Evolutionary conservation across 2,888 invertebrate species (phyloP), one percentile per base, ranked within the genome.

Genomic region (Pyrrhopygopsis socrates): DNA sequence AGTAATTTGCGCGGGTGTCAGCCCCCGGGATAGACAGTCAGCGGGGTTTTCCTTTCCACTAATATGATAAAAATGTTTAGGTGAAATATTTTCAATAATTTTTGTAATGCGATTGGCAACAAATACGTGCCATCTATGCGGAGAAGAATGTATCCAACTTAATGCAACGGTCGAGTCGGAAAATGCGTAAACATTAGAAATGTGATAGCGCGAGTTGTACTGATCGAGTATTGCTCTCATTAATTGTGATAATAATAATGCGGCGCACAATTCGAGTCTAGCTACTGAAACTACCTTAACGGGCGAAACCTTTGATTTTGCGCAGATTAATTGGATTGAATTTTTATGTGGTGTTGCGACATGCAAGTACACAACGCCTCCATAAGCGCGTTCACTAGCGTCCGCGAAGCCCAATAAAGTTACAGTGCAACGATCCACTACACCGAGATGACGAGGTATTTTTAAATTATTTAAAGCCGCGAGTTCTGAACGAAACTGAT

Each of bases 71-170:
- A 73, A 73, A 50, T 67, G 2, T 9, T 67, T 29, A 13, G 77
- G 9, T 0, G 65, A 15, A 6, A 77, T 5, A 30, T 45, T 30
- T n/a, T 41, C 24, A n/a, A 41, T 27, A 45, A 77, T 77, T 77
- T 77, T 77, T 1, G 77, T 73, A 30, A 73, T 30, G n/a, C 73
- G 73, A n/a, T 54, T 73, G 9, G 73, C 73, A 24, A 73, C 73
- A 20, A 73, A 73, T 2, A 54, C 54, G 11, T 73, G 15, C 54
- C 54, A 73, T 73, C 30, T 73, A 54, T 73, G 73, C 54, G 73
- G 73, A 30, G 73, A 54, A n/a, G 54, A 54, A 63, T 29, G 27
- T 27, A 63, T 29, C 63, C 63, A 63, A 27, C 27, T 27, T 27
- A 63, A 27, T 20, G 63, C 63, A 15, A 63, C 63, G 4, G 29